A percentile compares a stretch with the other conserved stretches of the same genome.
phyloP scores from a whole-genome alignment of 2,888 invertebrate genomes.

The Drosophila trichaetosa region DNA sequence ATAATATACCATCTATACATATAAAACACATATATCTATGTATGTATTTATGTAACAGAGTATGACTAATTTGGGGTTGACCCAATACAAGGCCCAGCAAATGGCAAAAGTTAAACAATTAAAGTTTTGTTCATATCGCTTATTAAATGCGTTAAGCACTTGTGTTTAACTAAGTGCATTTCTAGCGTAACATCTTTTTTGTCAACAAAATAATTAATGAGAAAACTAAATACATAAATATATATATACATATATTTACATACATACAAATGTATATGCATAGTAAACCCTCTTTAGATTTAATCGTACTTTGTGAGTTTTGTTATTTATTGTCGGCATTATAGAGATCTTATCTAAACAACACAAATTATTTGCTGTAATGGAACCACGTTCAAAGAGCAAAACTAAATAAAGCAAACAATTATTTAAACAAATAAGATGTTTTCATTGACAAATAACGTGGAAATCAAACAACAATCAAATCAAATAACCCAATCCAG shows the following conservation, averaged over 20 bases:
- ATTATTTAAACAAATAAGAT: slow-evolving; percentile 45
- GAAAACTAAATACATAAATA: slow-evolving; percentile 30
- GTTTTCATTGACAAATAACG: not conserved
- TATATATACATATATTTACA: slow-evolving; percentile 13
- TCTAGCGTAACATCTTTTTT: slow-evolving; percentile 55
- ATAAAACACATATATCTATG: slow-evolving; percentile 26
- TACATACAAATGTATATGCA: slow-evolving; percentile 30
- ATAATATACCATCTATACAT: slow-evolving; percentile 38
- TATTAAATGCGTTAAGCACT: slow-evolving; percentile 26
- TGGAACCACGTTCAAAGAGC: slow-evolving; percentile 71
- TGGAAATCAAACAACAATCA: not conserved
- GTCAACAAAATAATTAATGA: not conserved
- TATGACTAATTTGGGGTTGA: slow-evolving; percentile 39
- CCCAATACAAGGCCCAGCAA: slow-evolving; percentile 11
- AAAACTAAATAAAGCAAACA: slow-evolving; percentile 78
- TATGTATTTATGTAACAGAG: slow-evolving; percentile 40
- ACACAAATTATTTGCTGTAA: slow-evolving; percentile 77
- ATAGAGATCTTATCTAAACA: slow-evolving; percentile 72
- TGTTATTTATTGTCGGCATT: slow-evolving; percentile 81
- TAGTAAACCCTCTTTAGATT: slow-evolving; percentile 57
- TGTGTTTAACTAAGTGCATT: slow-evolving; percentile 44
- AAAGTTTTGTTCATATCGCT: slow-evolving; percentile 47
- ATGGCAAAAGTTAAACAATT: slow-evolving; percentile 24
- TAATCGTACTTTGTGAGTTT: slow-evolving; percentile 79
- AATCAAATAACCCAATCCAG: not conserved